A percentile compares a stretch with the other conserved stretches of the same genome.
Evolutionary conservation across 2,888 invertebrate species (phyloP).

Genomic region (Zaprionus obscuricornis): DNA sequence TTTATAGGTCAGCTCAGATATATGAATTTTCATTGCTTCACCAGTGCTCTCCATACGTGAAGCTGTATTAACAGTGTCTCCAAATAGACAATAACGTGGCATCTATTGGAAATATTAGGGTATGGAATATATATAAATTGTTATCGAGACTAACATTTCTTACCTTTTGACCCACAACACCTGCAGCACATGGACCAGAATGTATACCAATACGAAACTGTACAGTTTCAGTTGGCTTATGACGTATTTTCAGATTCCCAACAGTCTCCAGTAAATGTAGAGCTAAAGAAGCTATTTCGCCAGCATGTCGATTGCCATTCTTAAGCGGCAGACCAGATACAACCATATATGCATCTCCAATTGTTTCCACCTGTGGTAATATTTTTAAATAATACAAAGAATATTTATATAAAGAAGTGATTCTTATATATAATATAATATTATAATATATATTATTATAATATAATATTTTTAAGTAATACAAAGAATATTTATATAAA

Average conservation of each 20-base stretch:
- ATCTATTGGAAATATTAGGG: slow-evolving; percentile 84
- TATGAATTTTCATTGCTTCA: slow-evolving; percentile 89
- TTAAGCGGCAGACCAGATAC: slow-evolving; percentile 90
- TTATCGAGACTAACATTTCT: neutral
- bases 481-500: neutral
- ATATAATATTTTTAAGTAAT: no score
- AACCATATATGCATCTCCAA: slow-evolving; percentile 93
- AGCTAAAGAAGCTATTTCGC: slow-evolving; percentile 91
- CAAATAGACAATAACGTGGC: slow-evolving; percentile 93
- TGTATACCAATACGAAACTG: slow-evolving; percentile 90
- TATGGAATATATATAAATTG: no score
- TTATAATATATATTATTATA: no score
- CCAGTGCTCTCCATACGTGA: slow-evolving; percentile 91
- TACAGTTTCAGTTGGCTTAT: slow-evolving; percentile 87
- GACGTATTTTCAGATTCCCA: slow-evolving; percentile 88
- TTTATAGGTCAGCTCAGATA: slow-evolving; percentile 88
- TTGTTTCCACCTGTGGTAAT: slow-evolving; percentile 87
- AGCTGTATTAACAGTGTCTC: slow-evolving; percentile 93
- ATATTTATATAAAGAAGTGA: no score
- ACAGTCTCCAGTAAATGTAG: slow-evolving; percentile 89
- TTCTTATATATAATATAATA: no score
- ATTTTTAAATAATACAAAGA: neutral
- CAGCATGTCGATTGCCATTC: slow-evolving; percentile 89
- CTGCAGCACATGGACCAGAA: slow-evolving; percentile 90
- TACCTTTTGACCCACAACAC: slow-evolving; percentile 89